Base-by-base conservation (phyloP, 1,140 invertebrate species). In the Apis dorsata region DNA sequence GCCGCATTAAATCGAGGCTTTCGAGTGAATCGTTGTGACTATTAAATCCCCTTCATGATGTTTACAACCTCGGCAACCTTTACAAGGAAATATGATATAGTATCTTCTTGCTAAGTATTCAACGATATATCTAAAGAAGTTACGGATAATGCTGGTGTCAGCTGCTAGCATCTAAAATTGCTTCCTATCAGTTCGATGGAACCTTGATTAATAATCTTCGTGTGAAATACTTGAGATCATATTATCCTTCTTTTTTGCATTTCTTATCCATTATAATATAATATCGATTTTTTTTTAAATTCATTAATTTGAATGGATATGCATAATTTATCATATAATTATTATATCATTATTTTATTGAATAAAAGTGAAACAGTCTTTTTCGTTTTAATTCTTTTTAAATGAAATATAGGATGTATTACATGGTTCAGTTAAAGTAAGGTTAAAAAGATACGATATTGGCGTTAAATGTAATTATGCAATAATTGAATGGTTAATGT, bases 161-260 rank as follows among this genome's bases (percentile, higher is more conserved):
- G 76, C 76, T 78, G 12, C 51, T 19, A 49, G 11, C 65, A 24
- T 65, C 75, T 53, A 63, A 78, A 69, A 78, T 78, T 78, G 76
- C 63, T 78, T 68, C 34, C 65, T 69, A 78, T 57, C 49, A n/a
- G 53, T 69, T 68, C 53, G 19, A 66, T 28, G 17, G 65, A 68
- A 19, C 9, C 28, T 73, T 73, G 76, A 44, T 69, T 69, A 65
- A 78, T 78, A 78, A 78, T 66, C 62, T 57, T 69, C 76, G 65
- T 55, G 28, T 19, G 59, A 78, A 78, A 68, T 69, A 51, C 74
- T 65, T 53, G 59, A 76, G 60, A 24, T 76, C 60, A 28, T 19
- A 5, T 0, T 19, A 9, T n/a, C 19, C 21, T 21, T 49, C 60
- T 51, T 76, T 60, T 34, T 75, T 51, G 59, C n/a, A 60, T 73